Conservation (phyloP, 2,888 invertebrate genomes). For the Thysanoteuthis rhombus region DNA sequence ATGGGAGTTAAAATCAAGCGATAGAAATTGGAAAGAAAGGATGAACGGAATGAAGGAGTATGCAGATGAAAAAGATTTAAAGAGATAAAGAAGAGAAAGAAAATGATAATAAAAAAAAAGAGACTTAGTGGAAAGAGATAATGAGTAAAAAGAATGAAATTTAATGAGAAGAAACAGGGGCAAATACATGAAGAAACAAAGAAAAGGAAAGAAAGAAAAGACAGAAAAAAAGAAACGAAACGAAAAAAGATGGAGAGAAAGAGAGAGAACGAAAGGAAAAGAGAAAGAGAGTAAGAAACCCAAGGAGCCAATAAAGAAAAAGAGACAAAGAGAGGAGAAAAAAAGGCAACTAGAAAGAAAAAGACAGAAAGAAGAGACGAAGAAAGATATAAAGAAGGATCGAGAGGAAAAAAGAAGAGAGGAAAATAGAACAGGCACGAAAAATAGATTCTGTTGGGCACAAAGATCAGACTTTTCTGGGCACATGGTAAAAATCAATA, state of each 20-base stretch:
- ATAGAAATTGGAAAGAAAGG: no score
- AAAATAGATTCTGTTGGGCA: no score
- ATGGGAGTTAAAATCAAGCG: no score
- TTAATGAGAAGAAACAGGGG: no score
- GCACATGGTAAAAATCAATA: no score
- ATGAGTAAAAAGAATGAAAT: no score
- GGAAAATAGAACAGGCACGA: not conserved
- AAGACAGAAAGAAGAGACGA: not conserved
- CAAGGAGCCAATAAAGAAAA: not conserved
- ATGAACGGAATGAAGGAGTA: no score
- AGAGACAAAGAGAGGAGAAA: not conserved
- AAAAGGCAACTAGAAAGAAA: not conserved
- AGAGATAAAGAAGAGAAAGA: no score
- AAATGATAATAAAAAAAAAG: no score
- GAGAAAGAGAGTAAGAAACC: not conserved
- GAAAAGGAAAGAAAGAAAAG: not conserved
- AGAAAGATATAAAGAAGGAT: not conserved
- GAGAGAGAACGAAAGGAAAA: not conserved
- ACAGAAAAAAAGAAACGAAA: not conserved
- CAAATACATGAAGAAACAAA: no score
- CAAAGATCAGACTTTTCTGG: not conserved
- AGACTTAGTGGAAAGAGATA: no score
- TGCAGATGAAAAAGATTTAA: no score
- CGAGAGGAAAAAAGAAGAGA: not conserved
- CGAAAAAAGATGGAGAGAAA: not conserved